Evolutionary conservation across 2,797 vertebrate species (phyloP).

Genomic region (Notolepis coatsorum): DNA sequence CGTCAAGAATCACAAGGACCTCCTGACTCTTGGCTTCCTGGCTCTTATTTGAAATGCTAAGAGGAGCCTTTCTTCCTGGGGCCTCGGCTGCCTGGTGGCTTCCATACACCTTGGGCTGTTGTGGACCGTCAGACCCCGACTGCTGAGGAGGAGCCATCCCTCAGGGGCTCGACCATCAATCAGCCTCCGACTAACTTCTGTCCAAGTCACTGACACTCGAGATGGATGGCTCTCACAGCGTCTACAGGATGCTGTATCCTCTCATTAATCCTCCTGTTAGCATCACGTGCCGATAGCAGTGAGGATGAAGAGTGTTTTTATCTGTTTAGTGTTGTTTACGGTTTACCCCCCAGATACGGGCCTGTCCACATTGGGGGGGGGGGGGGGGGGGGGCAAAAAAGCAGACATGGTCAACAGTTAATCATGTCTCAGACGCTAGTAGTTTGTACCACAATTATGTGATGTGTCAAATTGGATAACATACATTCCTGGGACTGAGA

Average conservation of each 20-base stretch:
- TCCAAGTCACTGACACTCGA: constrained; percentile 75
- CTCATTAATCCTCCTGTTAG: constrained; percentile 72
- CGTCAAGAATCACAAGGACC: constrained; percentile 62
- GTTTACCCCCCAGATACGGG: constrained; percentile 3
- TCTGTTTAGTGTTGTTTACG: background rate
- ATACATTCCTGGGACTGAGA: constrained; percentile 73
- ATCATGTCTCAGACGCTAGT: constrained; percentile 64
- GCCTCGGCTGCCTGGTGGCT: constrained; percentile 44
- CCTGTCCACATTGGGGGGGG: constrained; percentile 5
- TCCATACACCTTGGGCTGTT: constrained; percentile 56
- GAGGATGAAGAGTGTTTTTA: constrained; percentile 38
- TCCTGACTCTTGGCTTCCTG: constrained; percentile 57
- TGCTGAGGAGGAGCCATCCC: constrained; percentile 39
- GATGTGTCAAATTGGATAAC: constrained; percentile 75
- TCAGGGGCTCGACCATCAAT: constrained; percentile 76
- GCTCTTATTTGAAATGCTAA: constrained; percentile 81
- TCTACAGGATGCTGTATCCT: constrained; percentile 67
- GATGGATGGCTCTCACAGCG: constrained; percentile 75
- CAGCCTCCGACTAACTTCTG: constrained; percentile 82
- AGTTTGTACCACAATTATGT: constrained; percentile 62
- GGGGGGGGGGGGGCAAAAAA: background rate
- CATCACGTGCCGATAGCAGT: constrained; percentile 56
- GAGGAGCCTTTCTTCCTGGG: constrained; percentile 32
- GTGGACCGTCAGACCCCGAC: constrained; percentile 49
- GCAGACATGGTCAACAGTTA: constrained; percentile 55